Evolutionary conservation across 2,888 invertebrate species (phyloP).

Genomic region (Tinea semifulvella): DNA sequence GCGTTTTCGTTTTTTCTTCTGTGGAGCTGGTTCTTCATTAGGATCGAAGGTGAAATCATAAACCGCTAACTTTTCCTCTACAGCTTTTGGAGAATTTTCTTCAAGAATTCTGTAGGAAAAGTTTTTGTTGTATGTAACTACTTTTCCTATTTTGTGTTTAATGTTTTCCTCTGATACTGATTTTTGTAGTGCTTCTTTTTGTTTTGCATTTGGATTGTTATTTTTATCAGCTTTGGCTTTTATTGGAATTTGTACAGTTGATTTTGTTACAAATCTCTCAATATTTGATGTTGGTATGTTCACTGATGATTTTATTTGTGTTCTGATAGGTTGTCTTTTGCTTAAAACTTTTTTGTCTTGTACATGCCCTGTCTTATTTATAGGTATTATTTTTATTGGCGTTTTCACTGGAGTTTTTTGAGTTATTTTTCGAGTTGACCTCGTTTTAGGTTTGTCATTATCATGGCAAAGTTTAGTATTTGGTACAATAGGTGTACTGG

Average conservation of each 20-base stretch:
- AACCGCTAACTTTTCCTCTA: conserved; percentile 36
- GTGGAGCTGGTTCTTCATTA: conserved; percentile 45
- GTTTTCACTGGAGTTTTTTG: conserved; percentile 15
- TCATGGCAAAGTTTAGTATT: conserved; percentile 21
- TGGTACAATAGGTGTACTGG: conserved; percentile 40
- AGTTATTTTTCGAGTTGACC: conserved; percentile 12
- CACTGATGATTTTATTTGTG: conserved; percentile 5
- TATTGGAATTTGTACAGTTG: background rate
- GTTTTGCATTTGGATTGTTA: conserved; percentile 30
- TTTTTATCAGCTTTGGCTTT: conserved; percentile 31
- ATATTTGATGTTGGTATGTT: conserved; percentile 19
- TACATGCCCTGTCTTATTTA: too few relatives aligned
- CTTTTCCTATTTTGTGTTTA: too few relatives aligned
- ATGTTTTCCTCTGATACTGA: conserved; percentile 5
- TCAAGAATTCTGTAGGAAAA: conserved; percentile 27
- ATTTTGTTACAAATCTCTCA: conserved; percentile 17
- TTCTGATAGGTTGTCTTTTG: background rate
- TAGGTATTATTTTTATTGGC: too few relatives aligned
- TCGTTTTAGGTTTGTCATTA: conserved; percentile 13
- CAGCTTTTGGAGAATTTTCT: conserved; percentile 26
- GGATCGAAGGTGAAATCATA: conserved; percentile 62
- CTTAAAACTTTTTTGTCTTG: background rate
- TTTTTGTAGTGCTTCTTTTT: conserved; percentile 13
- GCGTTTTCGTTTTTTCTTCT: conserved; percentile 48
- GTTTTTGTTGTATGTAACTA: conserved; percentile 19